phyloP scores from a whole-genome alignment of 2,113 vertebrate genomes.

The Sapajus apella region DNA sequence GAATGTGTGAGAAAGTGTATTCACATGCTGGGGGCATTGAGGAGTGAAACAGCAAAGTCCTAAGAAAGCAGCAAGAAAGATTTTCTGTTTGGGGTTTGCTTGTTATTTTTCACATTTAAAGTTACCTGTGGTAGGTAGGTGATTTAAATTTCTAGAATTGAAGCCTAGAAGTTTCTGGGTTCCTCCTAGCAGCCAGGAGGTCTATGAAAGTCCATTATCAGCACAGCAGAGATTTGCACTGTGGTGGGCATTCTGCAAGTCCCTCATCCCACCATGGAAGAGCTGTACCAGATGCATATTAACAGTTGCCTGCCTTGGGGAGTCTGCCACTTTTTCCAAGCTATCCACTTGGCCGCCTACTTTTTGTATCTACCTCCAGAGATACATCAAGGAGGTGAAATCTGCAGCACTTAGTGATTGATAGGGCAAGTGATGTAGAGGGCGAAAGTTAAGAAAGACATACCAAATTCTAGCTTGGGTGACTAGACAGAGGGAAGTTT shows the following conservation, averaged over 20 bases:
- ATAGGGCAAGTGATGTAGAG: neutral
- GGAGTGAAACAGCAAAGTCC: neutral
- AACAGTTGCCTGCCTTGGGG: no score
- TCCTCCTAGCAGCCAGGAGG: neutral
- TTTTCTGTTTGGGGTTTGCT: neutral
- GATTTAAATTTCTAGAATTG: neutral
- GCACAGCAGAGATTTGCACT: neutral
- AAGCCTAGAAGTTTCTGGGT: neutral
- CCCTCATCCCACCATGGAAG: neutral
- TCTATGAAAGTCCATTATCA: neutral
- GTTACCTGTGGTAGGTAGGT: neutral
- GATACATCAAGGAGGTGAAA: neutral
- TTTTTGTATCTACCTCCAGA: neutral
- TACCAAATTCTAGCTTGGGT: neutral
- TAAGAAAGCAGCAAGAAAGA: neutral
- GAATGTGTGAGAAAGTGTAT: neutral
- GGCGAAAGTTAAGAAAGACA: neutral
- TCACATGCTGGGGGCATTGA: neutral
- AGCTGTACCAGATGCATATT: neutral
- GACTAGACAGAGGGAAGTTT: neutral
- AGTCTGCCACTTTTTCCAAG: neutral
- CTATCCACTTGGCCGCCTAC: neutral
- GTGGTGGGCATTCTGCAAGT: fast-evolving
- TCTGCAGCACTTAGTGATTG: neutral
- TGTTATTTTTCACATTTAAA: neutral